Percentiles rank a stretch among this genome's conserved stretches.
These are phyloP conservation scores for Rhinoptilus africanus DNA, from an alignment of 2,113 vertebrate genomes.

Conservation along the genomic window DNA sequence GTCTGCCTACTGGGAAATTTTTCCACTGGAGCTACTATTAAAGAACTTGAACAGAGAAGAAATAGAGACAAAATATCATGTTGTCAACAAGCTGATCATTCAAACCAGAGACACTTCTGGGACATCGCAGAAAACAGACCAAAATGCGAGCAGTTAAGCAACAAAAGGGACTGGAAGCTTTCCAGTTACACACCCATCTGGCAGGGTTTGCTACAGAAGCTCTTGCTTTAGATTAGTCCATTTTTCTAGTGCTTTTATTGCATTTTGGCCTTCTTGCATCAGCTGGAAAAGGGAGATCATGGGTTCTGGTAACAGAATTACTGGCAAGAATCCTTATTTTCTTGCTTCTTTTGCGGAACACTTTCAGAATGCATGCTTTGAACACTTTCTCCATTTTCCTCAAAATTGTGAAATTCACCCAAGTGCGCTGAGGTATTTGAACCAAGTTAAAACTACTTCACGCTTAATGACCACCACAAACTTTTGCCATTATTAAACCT, in stretches of 20 bases:
- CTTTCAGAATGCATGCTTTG: background rate
- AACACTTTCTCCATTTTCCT: background rate
- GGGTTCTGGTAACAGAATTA: constrained; percentile 25
- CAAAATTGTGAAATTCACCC: background rate
- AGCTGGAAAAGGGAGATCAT: constrained; percentile 17
- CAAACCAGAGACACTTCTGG: background rate
- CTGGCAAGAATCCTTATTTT: background rate
- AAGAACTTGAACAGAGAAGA: background rate
- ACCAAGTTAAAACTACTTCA: background rate
- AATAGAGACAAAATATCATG: background rate
- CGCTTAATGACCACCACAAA: background rate
- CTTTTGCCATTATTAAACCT: background rate
- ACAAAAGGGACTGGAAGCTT: constrained; percentile 10
- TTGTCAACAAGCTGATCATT: background rate
- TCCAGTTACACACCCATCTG: constrained; percentile 38
- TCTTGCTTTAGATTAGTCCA: background rate
- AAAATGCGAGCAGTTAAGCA: constrained; percentile 11
- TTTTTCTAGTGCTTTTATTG: constrained; percentile 1
- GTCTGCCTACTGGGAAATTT: background rate
- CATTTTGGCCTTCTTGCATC: background rate
- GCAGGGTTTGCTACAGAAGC: background rate
- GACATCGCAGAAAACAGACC: background rate
- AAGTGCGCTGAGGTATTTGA: background rate
- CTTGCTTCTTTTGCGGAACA: background rate
- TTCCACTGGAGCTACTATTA: background rate